Conservation (phyloP, 2,888 invertebrate species). For the Urechis unicinctus region DNA sequence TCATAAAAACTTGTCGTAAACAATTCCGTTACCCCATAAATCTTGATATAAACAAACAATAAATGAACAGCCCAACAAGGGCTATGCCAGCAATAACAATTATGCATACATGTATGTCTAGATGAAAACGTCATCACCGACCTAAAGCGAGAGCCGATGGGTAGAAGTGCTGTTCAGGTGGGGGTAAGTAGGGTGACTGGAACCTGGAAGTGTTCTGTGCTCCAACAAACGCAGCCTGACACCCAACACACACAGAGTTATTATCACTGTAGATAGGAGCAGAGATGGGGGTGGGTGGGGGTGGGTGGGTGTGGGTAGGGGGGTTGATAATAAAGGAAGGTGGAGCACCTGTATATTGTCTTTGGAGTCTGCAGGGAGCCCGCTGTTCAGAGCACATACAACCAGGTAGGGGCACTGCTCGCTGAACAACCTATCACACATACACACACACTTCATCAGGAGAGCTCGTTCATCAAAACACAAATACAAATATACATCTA, state of each 20-base stretch:
- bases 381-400: conserved; percentile 3
- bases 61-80: too few relatives aligned
- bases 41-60: too few relatives aligned
- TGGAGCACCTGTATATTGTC: too few relatives aligned
- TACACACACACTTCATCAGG: too few relatives aligned
- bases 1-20: too few relatives aligned
- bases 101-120: background rate
- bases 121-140: conserved; percentile 51
- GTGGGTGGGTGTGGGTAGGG: background rate
- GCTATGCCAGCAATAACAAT: conserved; percentile 1
- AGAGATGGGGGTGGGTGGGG: background rate
- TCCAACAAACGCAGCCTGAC: conserved; percentile 29
- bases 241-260: background rate
- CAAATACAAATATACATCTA: too few relatives aligned
- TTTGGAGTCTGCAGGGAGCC: too few relatives aligned
- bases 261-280: background rate
- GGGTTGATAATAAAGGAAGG: too few relatives aligned
- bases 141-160: conserved; percentile 75
- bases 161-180: conserved; percentile 76
- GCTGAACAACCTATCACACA: too few relatives aligned
- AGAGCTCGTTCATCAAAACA: too few relatives aligned
- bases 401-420: conserved; percentile 7
- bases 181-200: conserved; percentile 55
- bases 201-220: conserved; percentile 30
- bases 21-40: too few relatives aligned